These are phyloP conservation scores for Copidosoma floridanum DNA, from an alignment of 1,140 invertebrate species.

Conservation along the genomic window DNA sequence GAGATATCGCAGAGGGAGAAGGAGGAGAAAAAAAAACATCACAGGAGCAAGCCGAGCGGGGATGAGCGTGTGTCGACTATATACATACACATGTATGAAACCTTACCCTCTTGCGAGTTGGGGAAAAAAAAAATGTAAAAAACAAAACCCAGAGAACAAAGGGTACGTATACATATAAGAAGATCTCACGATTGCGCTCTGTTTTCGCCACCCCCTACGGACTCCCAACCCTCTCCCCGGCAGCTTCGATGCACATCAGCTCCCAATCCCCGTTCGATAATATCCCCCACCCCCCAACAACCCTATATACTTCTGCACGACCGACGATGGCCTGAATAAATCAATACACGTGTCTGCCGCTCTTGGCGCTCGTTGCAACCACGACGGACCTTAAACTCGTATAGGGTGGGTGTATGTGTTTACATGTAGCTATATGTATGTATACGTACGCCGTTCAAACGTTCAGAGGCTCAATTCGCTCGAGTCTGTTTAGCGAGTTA, in stretches of 20 bases:
- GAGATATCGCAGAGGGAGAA: no score
- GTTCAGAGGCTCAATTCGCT: no score
- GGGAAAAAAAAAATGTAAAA: no score
- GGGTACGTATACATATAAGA: no score
- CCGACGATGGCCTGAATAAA: slow-evolving; percentile 50
- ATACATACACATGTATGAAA: no score
- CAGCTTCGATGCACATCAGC: slow-evolving; percentile 20
- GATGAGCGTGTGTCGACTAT: no score
- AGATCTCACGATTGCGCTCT: background rate
- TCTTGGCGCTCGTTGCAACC: slow-evolving; percentile 41
- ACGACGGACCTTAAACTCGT: slow-evolving; percentile 41
- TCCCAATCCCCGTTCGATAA: background rate
- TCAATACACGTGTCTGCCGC: slow-evolving; percentile 57
- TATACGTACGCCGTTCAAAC: background rate
- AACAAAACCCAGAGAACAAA: no score
- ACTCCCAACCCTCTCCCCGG: slow-evolving; percentile 25
- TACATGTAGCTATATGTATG: background rate
- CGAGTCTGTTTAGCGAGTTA: no score
- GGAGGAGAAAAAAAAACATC: no score
- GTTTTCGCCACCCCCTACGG: background rate
- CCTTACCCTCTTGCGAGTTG: no score
- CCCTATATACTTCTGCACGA: slow-evolving; percentile 18
- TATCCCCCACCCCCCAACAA: background rate
- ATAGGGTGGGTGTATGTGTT: background rate
- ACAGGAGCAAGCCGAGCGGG: no score